Conservation (phyloP, 1,140 invertebrate genomes). For the Trichonephila clavipes region DNA sequence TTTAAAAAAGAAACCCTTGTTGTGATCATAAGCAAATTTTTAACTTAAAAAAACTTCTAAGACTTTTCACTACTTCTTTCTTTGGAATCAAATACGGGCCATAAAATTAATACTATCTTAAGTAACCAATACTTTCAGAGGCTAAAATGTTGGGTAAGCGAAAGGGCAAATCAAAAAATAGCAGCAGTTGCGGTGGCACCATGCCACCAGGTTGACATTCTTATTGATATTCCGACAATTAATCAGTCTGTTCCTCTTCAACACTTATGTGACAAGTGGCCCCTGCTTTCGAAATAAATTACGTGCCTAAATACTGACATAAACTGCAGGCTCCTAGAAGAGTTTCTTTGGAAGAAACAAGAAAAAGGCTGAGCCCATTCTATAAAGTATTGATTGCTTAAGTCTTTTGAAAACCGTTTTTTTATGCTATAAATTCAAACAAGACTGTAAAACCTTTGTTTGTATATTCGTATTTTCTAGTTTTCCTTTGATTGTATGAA, state of each 20-base stretch:
- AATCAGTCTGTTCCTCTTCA: constrained; percentile 22
- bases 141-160: not conserved
- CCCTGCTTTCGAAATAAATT: constrained; percentile 10
- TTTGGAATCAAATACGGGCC: no score
- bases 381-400: no score
- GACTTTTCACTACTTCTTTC: no score
- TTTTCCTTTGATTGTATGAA: no score
- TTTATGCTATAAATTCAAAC: no score
- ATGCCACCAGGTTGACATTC: constrained; percentile 19
- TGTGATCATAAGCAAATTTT: no score
- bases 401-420: no score
- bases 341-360: not conserved
- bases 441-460: no score
- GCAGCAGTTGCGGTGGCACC: not conserved
- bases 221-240: constrained; percentile 37
- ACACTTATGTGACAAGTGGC: constrained; percentile 4
- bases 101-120: not conserved
- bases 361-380: no score
- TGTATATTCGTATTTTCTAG: no score
- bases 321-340: not conserved
- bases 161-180: constrained; percentile 36
- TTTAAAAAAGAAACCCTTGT: no score
- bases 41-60: no score
- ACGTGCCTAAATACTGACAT: not conserved
- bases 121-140: not conserved